Evolutionary conservation across 2,888 invertebrate genomes (phyloP).

Genomic region (Polydrusus tereticollis): DNA sequence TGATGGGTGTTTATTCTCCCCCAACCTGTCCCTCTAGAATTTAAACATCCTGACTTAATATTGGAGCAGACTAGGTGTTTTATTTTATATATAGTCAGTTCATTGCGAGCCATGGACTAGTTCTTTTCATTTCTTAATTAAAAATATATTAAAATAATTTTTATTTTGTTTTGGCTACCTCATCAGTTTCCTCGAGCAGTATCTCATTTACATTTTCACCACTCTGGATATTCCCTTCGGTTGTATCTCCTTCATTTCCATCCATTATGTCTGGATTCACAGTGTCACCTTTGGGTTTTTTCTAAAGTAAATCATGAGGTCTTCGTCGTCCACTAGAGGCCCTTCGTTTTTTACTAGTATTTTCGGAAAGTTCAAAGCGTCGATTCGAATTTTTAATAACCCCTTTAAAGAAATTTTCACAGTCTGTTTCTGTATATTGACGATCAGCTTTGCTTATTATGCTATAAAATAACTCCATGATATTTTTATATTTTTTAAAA

Average conservation of each 20-base stretch:
- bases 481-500: slow-evolving; percentile 34
- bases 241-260: no score
- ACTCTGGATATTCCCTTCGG: neutral
- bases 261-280: neutral
- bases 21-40: no score
- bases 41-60: no score
- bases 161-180: neutral
- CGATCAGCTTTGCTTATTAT: slow-evolving; percentile 29
- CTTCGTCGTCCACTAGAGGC: slow-evolving; percentile 12
- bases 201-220: no score
- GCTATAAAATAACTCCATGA: slow-evolving; percentile 29
- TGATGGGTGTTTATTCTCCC: no score
- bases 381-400: slow-evolving; percentile 18
- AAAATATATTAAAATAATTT: no score
- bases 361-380: slow-evolving; percentile 8
- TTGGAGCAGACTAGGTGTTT: no score
- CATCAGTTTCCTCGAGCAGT: neutral
- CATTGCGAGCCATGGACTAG: no score
- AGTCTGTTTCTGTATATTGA: slow-evolving; percentile 22
- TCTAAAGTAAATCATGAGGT: slow-evolving; percentile 14
- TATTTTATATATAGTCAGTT: no score
- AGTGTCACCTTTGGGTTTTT: slow-evolving; percentile 5
- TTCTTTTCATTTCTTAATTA: no score
- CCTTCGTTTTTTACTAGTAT: neutral
- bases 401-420: slow-evolving; percentile 20